Base-by-base conservation (phyloP, 2,888 invertebrate genomes). In the Xylota segnis region DNA sequence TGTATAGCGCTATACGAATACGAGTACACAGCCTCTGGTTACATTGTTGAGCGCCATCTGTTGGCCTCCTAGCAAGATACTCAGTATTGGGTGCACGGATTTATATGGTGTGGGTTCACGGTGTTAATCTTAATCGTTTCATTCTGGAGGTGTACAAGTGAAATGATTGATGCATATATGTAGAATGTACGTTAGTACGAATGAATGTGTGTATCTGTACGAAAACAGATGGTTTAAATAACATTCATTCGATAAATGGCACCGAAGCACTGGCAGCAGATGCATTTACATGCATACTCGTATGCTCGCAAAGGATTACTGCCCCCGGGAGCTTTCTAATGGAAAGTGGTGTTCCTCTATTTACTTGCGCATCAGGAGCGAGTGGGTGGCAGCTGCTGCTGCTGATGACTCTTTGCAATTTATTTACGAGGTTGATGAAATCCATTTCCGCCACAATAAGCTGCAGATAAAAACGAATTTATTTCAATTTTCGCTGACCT, bases 371-470 rank as follows among this genome's bases (percentile, higher is more conserved):
- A 23, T 23, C 23, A 23, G 18, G 50, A 18, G 10, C 2, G 50
- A n/a, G 61, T n/a, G 45, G 54, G 59, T 54, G 12, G 34, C 4
- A 18, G 47, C 54, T 71, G 71, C 45, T 63, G 56, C 40, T 65
- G 75, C 23, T 47, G 68, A 76, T 65, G 82, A 82, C 63, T 76
- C 50, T 52, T 56, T 74, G 81, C 54, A 74, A 81, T 81, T 74
- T 68, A 83, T 83, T 72, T 54, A 77, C 61, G 66, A 72, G 71
- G 29, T 77, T 83, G 72, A 83, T 83, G 83, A 72, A 83, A 83
- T 83, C 77, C 72, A 77, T 83, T 83, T 83, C 83, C 77, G 83
- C 66, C 83, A 83, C 83, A 72, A 77, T 77, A 83, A 71, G 77
- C 77, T 76, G 12, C 43, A 54, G 61, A 72, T 77, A 83, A 83